Conservation (phyloP, 2,888 invertebrate genomes). For the Tinea trinotella region DNA sequence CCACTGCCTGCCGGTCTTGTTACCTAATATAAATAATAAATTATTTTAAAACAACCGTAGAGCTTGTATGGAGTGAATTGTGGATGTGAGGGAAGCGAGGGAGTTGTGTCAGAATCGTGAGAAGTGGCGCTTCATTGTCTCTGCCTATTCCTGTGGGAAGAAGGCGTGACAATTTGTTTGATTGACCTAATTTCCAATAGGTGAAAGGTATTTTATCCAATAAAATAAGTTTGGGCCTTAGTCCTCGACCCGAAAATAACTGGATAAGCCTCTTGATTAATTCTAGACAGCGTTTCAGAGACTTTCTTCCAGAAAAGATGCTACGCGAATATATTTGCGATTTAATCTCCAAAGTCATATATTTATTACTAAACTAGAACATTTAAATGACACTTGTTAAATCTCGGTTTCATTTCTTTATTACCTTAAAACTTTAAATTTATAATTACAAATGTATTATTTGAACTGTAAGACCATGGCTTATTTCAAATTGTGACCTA, state of each 20-base stretch:
- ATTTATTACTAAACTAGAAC: neutral
- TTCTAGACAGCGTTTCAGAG: slow-evolving; percentile 3
- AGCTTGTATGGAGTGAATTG: too few relatives aligned
- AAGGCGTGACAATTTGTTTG: too few relatives aligned
- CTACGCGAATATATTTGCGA: slow-evolving; percentile 8
- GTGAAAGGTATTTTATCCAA: neutral
- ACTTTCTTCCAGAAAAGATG: slow-evolving; percentile 9
- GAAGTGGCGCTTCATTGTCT: too few relatives aligned
- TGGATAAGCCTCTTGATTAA: neutral
- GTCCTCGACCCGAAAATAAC: slow-evolving; percentile 7
- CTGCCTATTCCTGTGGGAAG: too few relatives aligned
- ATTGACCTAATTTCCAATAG: too few relatives aligned
- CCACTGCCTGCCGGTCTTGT: too few relatives aligned
- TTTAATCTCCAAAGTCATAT: slow-evolving; percentile 16
- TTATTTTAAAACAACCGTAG: too few relatives aligned
- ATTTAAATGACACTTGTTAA: neutral
- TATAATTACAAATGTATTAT: neutral
- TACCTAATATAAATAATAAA: too few relatives aligned
- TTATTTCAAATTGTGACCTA: neutral
- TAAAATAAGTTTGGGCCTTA: neutral
- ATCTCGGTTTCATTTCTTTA: slow-evolving; percentile 2
- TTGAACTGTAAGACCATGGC: neutral
- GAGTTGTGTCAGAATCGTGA: too few relatives aligned
- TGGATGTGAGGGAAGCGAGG: too few relatives aligned
- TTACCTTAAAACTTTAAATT: neutral